phyloP scores from a whole-genome alignment of 2,113 vertebrate species.

The Mormyrus iriodes region DNA sequence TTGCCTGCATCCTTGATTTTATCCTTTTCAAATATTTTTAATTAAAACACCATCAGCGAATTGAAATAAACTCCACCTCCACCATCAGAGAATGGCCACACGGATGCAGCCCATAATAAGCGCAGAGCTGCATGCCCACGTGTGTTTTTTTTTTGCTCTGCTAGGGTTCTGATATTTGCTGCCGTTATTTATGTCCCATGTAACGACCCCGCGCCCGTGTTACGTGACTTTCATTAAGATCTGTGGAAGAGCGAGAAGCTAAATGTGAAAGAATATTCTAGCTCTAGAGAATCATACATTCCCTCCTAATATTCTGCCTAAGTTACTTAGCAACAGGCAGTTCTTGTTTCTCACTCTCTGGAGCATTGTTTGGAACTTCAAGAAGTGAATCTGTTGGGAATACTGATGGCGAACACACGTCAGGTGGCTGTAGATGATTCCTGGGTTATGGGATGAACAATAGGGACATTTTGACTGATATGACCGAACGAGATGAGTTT shows the following conservation, averaged over 20 bases:
- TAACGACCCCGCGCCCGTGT: not conserved
- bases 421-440: not conserved
- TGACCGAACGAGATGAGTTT: not conserved
- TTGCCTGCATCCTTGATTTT: conserved; percentile 1
- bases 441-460: not conserved
- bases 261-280: not conserved
- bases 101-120: not conserved
- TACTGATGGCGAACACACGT: not conserved
- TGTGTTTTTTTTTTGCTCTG: not conserved
- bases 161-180: not conserved
- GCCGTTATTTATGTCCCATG: not conserved
- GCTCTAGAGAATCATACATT: not conserved
- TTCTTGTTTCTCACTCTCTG: not conserved
- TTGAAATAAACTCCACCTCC: not conserved
- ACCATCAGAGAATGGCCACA: not conserved
- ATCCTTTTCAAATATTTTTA: conserved; percentile 3
- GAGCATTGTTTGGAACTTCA: not conserved
- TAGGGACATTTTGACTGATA: not conserved
- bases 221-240: not conserved
- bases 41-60: not conserved
- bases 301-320: not conserved
- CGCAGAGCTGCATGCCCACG: not conserved
- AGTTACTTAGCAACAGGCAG: conserved; percentile 16
- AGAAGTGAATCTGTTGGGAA: not conserved
- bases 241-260: no score